Base-by-base conservation (phyloP, 1,140 invertebrate species). In the Rhagoletis pomonella region DNA sequence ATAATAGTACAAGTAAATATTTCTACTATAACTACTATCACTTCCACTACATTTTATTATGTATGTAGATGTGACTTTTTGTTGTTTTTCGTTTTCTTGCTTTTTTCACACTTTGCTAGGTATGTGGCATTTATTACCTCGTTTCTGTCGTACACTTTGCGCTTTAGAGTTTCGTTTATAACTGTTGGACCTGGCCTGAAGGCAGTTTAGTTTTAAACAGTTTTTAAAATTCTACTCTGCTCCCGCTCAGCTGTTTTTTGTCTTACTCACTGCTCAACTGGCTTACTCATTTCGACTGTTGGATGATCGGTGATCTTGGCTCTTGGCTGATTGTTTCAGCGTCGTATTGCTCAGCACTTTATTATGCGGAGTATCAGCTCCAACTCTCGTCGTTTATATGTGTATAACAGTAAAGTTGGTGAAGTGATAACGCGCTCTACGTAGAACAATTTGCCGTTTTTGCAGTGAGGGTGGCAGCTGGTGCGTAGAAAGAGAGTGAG, bases 201-300 rank as follows among this genome's bases (percentile, higher is more conserved):
- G 73, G 73, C 73, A 81, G 73, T 81, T 81, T 81, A 81, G 73
- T 81, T 81, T 81, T 81, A 81, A 81, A 81, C 73, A 19, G 73
- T 81, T 81, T 67, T 55, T 10, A 9, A 50, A 19, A 55, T 17
- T 55, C 29, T 14, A 55, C 73, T 50, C 42, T 44, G 17, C 73
- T 29, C 29, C 0, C 29, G 29, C 29, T 81, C 73, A 81, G 19
- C 47, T 81, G 73, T 81, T 81, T n/a, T n/a, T 50, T 50, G 39
- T 10, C 17, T 10, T 42, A n/a, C 42, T 81, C 44, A 55, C n/a
- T 55, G 5, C 42, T 14, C 47, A 12, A 19, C 73, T 59, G 58
- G 47, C 73, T 50, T n/a, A 77, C 47, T 77, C 73, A 39, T 19
- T 77, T 17, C 47, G 73, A 42, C 5, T 73, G 42, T 59, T 29